These are phyloP conservation scores for Scaptomyza tumidula DNA, from an alignment of 2,888 invertebrate species.

Conservation along the genomic window DNA sequence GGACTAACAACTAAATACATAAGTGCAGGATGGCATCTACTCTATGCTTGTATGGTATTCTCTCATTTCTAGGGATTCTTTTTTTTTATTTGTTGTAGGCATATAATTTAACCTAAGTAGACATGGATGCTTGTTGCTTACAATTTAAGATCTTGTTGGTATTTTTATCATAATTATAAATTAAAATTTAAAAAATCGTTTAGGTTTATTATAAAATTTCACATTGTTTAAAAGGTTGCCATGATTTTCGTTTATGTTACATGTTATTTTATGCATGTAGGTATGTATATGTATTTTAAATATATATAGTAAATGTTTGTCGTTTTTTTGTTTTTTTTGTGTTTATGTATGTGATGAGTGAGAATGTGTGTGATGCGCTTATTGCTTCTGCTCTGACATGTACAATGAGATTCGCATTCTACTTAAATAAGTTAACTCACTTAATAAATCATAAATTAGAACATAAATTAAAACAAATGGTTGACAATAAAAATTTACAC, in stretches of 20 bases:
- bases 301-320: conserved; percentile 28
- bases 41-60: conserved; percentile 30
- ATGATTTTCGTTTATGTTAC: conserved; percentile 48
- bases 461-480: conserved; percentile 64
- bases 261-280: conserved; percentile 35
- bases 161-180: conserved; percentile 39
- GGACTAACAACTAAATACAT: conserved; percentile 55
- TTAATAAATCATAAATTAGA: conserved; percentile 60
- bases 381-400: conserved; percentile 39
- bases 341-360: conserved; percentile 25
- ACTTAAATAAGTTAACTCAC: conserved; percentile 59
- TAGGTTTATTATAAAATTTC: conserved; percentile 71
- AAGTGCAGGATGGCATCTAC: conserved; percentile 63
- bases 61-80: conserved; percentile 28
- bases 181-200: conserved; percentile 65
- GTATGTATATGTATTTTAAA: conserved; percentile 21
- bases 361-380: conserved; percentile 43
- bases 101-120: conserved; percentile 54
- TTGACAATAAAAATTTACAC: conserved; percentile 71
- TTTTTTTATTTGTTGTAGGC: conserved; percentile 38
- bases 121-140: conserved; percentile 62
- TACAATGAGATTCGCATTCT: conserved; percentile 73
- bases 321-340: conserved; percentile 27
- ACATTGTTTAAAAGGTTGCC: conserved; percentile 54
- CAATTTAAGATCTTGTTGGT: conserved; percentile 36